Evolutionary conservation across 2,113 vertebrate genomes (phyloP).

Genomic region (Hemibagrus wyckioides): DNA sequence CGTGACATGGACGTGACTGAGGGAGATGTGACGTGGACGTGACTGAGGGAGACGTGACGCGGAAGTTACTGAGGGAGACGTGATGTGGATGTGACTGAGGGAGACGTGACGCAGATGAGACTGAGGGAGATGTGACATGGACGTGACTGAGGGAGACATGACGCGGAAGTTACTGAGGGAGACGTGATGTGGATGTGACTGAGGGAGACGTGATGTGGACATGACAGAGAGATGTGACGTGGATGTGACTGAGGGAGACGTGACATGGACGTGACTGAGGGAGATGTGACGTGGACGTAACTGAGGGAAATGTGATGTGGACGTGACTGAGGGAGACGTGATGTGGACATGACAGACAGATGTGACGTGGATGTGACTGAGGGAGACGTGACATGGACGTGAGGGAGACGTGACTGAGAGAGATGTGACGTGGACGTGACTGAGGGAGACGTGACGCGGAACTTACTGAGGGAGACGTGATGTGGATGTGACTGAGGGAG

Average conservation of each 20-base stretch:
- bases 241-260: slow-evolving; percentile 13
- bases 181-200: slow-evolving; percentile 17
- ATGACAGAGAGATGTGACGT: too few relatives aligned
- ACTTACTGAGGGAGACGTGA: too few relatives aligned
- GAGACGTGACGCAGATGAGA: not conserved
- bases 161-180: not conserved
- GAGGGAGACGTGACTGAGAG: too few relatives aligned
- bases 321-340: slow-evolving; percentile 15
- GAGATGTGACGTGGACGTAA: not conserved
- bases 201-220: not conserved
- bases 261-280: not conserved
- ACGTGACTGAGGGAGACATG: slow-evolving; percentile 15
- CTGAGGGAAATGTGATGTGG: too few relatives aligned
- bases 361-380: slow-evolving; percentile 14
- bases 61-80: not conserved
- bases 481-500: slow-evolving; percentile 17
- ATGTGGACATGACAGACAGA: not conserved
- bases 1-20: not conserved
- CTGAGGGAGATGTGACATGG: too few relatives aligned
- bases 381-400: not conserved
- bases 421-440: too few relatives aligned
- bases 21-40: too few relatives aligned
- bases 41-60: not conserved
- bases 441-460: not conserved
- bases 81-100: slow-evolving; percentile 14